Evolutionary conservation across 2,113 vertebrate genomes (phyloP), one percentile per base, ranked within the genome.

Genomic region (Salvelinus fontinalis): DNA sequence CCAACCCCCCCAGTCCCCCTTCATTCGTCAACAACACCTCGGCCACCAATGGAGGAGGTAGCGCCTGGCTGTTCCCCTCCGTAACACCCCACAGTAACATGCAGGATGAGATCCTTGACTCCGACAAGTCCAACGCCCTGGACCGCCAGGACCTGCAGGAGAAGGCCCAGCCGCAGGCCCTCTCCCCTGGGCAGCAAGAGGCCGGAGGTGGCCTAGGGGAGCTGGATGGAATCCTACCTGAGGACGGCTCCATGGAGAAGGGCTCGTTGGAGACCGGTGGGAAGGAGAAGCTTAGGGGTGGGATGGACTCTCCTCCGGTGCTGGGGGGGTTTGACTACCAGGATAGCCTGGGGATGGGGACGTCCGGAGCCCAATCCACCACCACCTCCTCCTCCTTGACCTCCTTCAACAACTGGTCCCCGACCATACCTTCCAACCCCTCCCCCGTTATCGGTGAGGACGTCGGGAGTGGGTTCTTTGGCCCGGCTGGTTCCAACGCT

Each of bases 61-160:
- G 92, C 85, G 95, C 97, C 90, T 99, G 97, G 97, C 96, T 99
- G 77, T 99, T 98, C 88, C 96, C 98, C 79, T 92, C 97, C 44
- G 94, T 97, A 89, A 94, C 96, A 85, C 92, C 95, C 88, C 97
- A 97, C 94, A 84, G 89, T 88, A 98, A 96, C 93, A 97, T 99
- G 93, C 98, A 98, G 95, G 97, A 99, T 97, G 98, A 99, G 93
- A 95, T 99, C 91, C 92, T 98, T 91, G 97, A 97, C 89, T 95
- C 96, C 77, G 97, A 99, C 89, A 99, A 98, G 94, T 95, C 96
- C 88, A 99, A 99, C 92, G 90, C 92, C 88, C 96, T 97, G 93
- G 96, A 98, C 89, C 95, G 96, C 89, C 96, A 96, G 85, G 97
- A 98, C 89, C 94, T 95, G 84, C 93, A 96, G 92, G 97, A 99